Evolutionary conservation across 2,113 vertebrate species (phyloP), one percentile per base, ranked within the genome.

Genomic region (Nannospalax galili): DNA sequence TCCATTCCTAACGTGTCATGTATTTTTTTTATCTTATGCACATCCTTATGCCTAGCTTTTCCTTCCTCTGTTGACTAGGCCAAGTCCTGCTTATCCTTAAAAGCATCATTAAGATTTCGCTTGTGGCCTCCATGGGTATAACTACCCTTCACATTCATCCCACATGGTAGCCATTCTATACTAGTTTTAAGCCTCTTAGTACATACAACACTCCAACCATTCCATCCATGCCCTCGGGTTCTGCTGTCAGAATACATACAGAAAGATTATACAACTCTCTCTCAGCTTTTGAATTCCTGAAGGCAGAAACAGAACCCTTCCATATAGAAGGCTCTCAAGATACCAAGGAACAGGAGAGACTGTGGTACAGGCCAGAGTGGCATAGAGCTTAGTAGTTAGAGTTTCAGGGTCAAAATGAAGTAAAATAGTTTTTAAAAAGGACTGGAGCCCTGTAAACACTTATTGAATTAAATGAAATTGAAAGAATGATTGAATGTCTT

Each of bases 381-480:
- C 1, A 40, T 16, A 56, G 28, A 56, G 45, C 7, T 67, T 10
- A 48, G 28, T 5, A 62, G 40, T 37, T 84, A 9, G 37, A 84
- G 37, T 45, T 80, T 2, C n/a, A 1, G 7, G 37, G 60, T 64
- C 5, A 82, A 64, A 45, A 42, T 42, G 30, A 62, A 42, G 30
- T 62, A 81, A 60, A n/a, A 17, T 28, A 60, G 58, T 24, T 79
- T 58, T 56, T 4, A 24, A 37, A 58, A 42, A 20, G n/a, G 37
- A 40, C 0, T 28, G 8, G 2, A 40, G 37, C 2, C 88, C 24
- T n/a, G 40, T 7, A 87, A 7, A 72, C 17, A 77, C 62, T 90
- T 92, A 92, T 9, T 92, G 65, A 62, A 74, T 12, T 87, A 67
- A 72, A 87, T 62, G 74, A 87, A 79, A 85, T 35, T n/a, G 15